Percentiles rank a stretch among this genome's conserved stretches.
These are phyloP conservation scores for Nemurella pictetii DNA, from an alignment of 2,888 invertebrate genomes.

Conservation along the genomic window DNA sequence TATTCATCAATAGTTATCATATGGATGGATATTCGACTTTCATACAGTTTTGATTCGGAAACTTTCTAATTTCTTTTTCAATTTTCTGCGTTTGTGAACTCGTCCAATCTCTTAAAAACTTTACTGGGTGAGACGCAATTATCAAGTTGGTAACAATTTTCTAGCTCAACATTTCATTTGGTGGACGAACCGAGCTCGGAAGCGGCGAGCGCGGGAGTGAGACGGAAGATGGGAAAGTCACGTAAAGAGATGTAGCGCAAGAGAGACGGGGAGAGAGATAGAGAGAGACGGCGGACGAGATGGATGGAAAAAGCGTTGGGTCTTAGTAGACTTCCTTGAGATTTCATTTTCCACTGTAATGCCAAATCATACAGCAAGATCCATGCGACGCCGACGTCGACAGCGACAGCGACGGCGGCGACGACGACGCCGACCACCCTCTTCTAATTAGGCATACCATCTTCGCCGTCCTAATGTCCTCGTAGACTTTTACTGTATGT, in stretches of 20 bases:
- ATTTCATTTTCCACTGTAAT: conserved; percentile 37
- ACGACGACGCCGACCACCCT: not conserved
- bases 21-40: conserved; percentile 25
- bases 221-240: not conserved
- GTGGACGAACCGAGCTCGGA: conserved; percentile 18
- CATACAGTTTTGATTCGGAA: conserved; percentile 15
- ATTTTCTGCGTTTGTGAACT: conserved; percentile 31
- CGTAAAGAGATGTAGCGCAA: not conserved
- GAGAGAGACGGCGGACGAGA: not conserved
- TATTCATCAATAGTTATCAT: conserved; percentile 24
- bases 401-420: not conserved
- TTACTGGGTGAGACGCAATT: conserved; percentile 37
- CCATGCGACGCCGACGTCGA: not conserved
- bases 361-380: conserved; percentile 31
- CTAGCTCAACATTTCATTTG: conserved; percentile 41
- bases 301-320: not conserved
- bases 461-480: conserved; percentile 19
- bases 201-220: not conserved
- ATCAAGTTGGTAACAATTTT: conserved; percentile 41
- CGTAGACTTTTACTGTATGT: conserved; percentile 5
- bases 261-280: not conserved
- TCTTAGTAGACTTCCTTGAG: conserved; percentile 30
- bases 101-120: conserved; percentile 29
- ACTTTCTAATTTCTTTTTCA: conserved; percentile 34
- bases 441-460: conserved; percentile 21